A percentile compares a stretch with the other conserved stretches of the same genome.
Conservation (phyloP, 2,888 invertebrate species). For the Periphyllus acericola region DNA sequence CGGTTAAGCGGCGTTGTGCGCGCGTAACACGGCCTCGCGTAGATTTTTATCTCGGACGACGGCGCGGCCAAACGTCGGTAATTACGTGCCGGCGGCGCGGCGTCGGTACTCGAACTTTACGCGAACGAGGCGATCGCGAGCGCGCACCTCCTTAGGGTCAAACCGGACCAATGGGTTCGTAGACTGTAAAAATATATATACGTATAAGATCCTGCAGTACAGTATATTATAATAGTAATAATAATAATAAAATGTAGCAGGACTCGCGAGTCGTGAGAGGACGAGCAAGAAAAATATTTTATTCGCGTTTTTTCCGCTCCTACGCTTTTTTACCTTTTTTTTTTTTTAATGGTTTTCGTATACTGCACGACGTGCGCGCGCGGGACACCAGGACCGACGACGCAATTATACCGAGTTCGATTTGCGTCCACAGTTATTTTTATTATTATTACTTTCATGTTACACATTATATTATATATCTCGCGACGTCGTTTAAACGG, state of each 20-base stretch:
- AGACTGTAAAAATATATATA: not conserved
- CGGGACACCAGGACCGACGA: not conserved
- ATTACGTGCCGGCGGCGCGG: slow-evolving; percentile 50
- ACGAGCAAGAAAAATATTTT: slow-evolving; percentile 49
- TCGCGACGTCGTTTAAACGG: slow-evolving; percentile 15
- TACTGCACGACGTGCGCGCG: slow-evolving; percentile 9
- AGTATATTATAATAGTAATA: not conserved
- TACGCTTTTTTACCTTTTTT: not conserved
- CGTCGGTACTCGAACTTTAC: slow-evolving; percentile 50
- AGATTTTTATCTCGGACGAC: slow-evolving; percentile 49
- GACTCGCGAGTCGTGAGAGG: slow-evolving; percentile 31
- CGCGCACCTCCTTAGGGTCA: not conserved
- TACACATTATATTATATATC: not conserved
- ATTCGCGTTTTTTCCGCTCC: slow-evolving; percentile 18
- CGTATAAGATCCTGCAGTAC: not conserved
- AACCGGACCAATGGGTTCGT: not conserved
- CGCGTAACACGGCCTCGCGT: slow-evolving; percentile 52
- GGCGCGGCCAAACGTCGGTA: slow-evolving; percentile 49
- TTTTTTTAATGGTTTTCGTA: slow-evolving; percentile 15
- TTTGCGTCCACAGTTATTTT: slow-evolving; percentile 42
- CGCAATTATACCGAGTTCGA: slow-evolving; percentile 20
- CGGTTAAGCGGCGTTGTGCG: not conserved
- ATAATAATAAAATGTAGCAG: too few species aligned
- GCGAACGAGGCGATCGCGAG: not conserved
- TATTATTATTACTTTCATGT: slow-evolving; percentile 41